Evolutionary conservation across 2,797 vertebrate species (phyloP).

Genomic region (Anabas testudineus): DNA sequence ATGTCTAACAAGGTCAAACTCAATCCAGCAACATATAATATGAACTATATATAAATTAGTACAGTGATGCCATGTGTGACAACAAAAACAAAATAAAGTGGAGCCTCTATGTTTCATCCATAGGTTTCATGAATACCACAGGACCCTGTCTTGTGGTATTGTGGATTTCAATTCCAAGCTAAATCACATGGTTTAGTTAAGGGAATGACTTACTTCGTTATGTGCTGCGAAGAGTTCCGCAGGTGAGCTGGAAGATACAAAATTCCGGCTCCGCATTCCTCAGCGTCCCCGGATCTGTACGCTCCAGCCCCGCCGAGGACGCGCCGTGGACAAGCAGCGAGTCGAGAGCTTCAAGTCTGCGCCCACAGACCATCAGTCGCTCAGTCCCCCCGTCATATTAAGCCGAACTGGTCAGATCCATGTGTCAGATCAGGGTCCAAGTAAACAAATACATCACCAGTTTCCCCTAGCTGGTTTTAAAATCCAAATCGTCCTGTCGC

Average conservation of each 20-base stretch:
- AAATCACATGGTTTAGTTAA: background rate
- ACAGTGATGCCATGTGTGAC: background rate
- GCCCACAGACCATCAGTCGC: constrained; percentile 52
- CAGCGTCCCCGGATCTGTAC: constrained; percentile 56
- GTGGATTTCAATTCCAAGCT: background rate
- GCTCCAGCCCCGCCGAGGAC: constrained; percentile 60
- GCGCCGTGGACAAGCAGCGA: constrained; percentile 44
- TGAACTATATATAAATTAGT: background rate
- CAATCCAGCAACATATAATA: background rate
- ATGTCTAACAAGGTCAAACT: constrained; percentile 48
- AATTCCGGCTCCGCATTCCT: constrained; percentile 80
- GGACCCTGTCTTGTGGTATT: background rate
- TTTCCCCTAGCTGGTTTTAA: constrained; percentile 41
- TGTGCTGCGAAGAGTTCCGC: constrained; percentile 73
- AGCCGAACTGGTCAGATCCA: constrained; percentile 20
- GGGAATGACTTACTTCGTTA: constrained; percentile 71
- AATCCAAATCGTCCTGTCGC: constrained; percentile 33
- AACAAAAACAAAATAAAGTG: constrained; percentile 8
- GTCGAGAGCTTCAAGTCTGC: constrained; percentile 32
- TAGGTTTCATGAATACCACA: background rate
- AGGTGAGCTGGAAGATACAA: constrained; percentile 68
- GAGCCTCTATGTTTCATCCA: background rate
- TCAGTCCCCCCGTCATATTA: constrained; percentile 12
- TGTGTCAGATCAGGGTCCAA: background rate
- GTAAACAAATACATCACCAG: background rate